Percentiles rank a stretch among this genome's conserved stretches.
phyloP scores from a whole-genome alignment of 1,140 invertebrate species.

The Panagrolaimus sp. region DNA sequence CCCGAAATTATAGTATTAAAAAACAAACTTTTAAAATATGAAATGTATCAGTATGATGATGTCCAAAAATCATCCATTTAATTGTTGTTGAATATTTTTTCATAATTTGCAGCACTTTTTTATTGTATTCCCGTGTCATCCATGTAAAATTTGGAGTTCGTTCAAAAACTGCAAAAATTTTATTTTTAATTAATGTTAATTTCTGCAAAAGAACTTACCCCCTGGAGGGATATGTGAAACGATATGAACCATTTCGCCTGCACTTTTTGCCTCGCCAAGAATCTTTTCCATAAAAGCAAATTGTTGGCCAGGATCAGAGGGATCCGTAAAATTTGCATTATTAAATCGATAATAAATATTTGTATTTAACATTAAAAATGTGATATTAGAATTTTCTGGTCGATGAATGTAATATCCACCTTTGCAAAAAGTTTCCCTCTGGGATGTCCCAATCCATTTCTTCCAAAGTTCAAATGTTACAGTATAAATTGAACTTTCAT shows the following conservation, averaged over 20 bases:
- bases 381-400: slow-evolving; percentile 22
- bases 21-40: slow-evolving; percentile 41
- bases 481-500: slow-evolving; percentile 36
- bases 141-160: slow-evolving; percentile 43
- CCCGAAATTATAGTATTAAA: neutral
- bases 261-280: slow-evolving; percentile 33
- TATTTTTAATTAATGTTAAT: slow-evolving; percentile 3
- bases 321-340: slow-evolving; percentile 39
- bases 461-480: slow-evolving; percentile 46
- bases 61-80: slow-evolving; percentile 55
- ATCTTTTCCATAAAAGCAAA: slow-evolving; percentile 48
- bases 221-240: slow-evolving; percentile 54
- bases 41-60: slow-evolving; percentile 57
- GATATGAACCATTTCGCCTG: slow-evolving; percentile 39
- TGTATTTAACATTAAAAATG: slow-evolving; percentile 51
- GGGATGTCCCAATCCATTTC: slow-evolving; percentile 38
- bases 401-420: slow-evolving; percentile 49
- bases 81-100: slow-evolving; percentile 39
- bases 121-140: slow-evolving; percentile 48
- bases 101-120: slow-evolving; percentile 42
- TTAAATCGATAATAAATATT: slow-evolving; percentile 54
- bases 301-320: slow-evolving; percentile 48
- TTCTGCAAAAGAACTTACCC: slow-evolving; percentile 26
- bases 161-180: slow-evolving; percentile 44
- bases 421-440: slow-evolving; percentile 46